A percentile compares a stretch with the other conserved stretches of the same genome.
Evolutionary conservation across 2,888 invertebrate genomes (phyloP).

Genomic region (Octodonta nipae): DNA sequence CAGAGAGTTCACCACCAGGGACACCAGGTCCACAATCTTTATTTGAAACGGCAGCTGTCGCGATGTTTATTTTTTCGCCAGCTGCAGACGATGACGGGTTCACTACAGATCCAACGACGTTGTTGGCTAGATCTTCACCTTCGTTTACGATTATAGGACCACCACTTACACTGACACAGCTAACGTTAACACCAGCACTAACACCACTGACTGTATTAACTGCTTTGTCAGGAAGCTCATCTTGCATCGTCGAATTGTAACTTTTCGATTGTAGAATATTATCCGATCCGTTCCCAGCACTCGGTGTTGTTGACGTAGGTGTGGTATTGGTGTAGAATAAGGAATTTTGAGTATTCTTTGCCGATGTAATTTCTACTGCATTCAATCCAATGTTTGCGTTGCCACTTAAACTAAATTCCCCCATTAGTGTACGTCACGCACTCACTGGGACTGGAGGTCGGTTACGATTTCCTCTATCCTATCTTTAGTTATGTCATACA

Average conservation of each 20-base stretch:
- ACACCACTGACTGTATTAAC: conserved; percentile 23
- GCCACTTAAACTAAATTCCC: conserved; percentile 37
- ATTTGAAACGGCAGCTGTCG: conserved; percentile 20
- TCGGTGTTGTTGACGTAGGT: conserved; percentile 16
- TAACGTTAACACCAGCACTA: conserved; percentile 23
- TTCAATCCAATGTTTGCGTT: conserved; percentile 36
- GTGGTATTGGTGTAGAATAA: conserved; percentile 34
- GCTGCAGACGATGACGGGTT: too few species aligned
- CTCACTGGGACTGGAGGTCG: conserved; percentile 26
- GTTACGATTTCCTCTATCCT: conserved; percentile 22
- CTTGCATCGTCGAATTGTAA: conserved; percentile 35
- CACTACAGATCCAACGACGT: too few species aligned
- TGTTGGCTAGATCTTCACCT: neutral
- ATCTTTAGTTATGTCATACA: conserved; percentile 28
- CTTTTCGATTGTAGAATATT: conserved; percentile 26
- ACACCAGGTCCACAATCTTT: conserved; percentile 26
- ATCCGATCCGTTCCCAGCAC: conserved; percentile 13
- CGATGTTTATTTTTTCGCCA: conserved; percentile 12
- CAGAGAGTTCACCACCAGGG: conserved; percentile 24
- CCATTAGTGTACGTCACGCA: conserved; percentile 37
- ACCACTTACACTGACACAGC: neutral
- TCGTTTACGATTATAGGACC: too few species aligned
- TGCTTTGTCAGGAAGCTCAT: conserved; percentile 35
- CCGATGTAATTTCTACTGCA: conserved; percentile 30
- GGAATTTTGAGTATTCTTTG: conserved; percentile 29